Percentiles rank a stretch among this genome's conserved stretches.
phyloP scores from a whole-genome alignment of 2,113 vertebrate genomes.

The Tricholaema leucomelas region DNA sequence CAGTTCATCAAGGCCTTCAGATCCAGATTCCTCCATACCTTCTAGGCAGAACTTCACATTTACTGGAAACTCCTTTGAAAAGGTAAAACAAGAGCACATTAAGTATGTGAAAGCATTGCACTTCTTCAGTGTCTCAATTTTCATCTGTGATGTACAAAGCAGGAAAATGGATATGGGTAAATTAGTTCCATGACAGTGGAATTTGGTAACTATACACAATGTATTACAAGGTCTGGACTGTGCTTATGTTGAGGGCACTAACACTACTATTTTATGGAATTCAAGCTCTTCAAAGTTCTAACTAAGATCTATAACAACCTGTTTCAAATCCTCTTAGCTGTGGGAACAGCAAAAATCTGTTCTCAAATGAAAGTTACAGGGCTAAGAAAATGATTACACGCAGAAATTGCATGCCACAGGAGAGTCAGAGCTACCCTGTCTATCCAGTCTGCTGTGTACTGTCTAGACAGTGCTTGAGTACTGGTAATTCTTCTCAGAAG shows the following conservation, averaged over 20 bases:
- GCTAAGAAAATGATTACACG: neutral
- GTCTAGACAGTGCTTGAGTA: neutral
- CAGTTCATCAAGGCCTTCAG: slow-evolving; percentile 91
- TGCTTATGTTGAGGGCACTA: neutral
- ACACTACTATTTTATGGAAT: neutral
- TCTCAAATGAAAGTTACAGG: neutral
- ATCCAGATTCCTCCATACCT: slow-evolving; percentile 98
- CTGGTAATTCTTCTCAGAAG: neutral
- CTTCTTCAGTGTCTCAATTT: neutral
- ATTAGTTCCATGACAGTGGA: neutral
- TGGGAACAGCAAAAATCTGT: neutral
- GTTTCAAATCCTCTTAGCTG: neutral
- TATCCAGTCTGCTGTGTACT: neutral
- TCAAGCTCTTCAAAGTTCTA: neutral
- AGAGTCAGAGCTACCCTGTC: neutral
- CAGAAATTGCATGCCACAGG: neutral
- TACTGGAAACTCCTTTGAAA: slow-evolving; percentile 88
- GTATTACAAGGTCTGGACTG: neutral
- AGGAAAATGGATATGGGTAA: neutral
- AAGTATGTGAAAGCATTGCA: neutral
- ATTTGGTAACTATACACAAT: neutral
- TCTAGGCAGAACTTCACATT: slow-evolving; percentile 96
- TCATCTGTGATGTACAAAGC: neutral
- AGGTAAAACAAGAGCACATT: neutral
- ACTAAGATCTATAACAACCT: neutral